Conservation (phyloP, 2,113 vertebrate genomes). For the Synodontis membranacea region DNA sequence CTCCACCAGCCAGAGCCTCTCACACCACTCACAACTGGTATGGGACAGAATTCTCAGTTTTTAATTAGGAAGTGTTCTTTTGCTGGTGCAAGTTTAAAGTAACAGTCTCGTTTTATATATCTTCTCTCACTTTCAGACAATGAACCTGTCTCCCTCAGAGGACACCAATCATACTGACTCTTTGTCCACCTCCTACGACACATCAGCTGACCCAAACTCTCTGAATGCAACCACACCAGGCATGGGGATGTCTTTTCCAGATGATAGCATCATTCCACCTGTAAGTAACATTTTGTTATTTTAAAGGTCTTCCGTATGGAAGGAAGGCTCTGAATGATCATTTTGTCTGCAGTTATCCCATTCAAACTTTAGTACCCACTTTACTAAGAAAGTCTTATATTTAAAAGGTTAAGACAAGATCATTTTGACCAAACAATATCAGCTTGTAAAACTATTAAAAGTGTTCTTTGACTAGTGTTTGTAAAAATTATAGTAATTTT, state of each 20-base stretch:
- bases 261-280: slow-evolving; percentile 70
- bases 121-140: slow-evolving; percentile 78
- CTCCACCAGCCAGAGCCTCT: slow-evolving; percentile 91
- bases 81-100: neutral
- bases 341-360: neutral
- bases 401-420: neutral
- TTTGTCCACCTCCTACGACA: slow-evolving; percentile 83
- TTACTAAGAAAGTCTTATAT: neutral
- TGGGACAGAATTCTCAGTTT: slow-evolving; percentile 56
- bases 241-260: slow-evolving; percentile 79
- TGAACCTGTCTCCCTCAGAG: slow-evolving; percentile 91
- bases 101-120: neutral
- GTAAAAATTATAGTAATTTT: neutral
- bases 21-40: slow-evolving; percentile 84
- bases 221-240: slow-evolving; percentile 79
- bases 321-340: neutral
- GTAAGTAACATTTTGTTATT: slow-evolving; percentile 38
- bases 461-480: neutral
- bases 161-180: slow-evolving; percentile 87
- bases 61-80: neutral
- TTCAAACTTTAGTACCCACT: neutral
- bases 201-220: slow-evolving; percentile 79
- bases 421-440: neutral
- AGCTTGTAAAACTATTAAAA: neutral
- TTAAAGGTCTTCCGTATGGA: neutral